Evolutionary conservation across 64 coral and sea anemone genomes (phyloP).

Genomic region (Acropora yongei): DNA sequence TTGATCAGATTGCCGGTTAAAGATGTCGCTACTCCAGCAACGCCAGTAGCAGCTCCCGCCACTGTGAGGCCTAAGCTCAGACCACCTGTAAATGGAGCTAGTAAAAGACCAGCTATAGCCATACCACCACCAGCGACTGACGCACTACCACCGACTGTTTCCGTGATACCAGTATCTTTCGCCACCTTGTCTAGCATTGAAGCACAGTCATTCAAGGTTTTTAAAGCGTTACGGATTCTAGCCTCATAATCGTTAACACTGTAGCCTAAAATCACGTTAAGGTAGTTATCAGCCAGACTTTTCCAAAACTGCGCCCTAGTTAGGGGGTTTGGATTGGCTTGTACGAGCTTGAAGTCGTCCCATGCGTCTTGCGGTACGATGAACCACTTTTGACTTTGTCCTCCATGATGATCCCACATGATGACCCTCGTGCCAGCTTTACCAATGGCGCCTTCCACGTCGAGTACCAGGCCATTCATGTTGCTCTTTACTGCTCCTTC

Average conservation of each 20-base stretch:
- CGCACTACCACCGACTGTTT: constrained; percentile 10
- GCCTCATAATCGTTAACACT: neutral
- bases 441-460: too few species aligned
- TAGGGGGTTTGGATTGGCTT: constrained; percentile 6
- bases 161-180: constrained; percentile 10
- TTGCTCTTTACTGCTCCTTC: neutral
- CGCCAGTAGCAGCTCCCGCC: neutral
- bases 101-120: neutral
- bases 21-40: too few species aligned
- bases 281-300: constrained; percentile 19
- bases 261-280: constrained; percentile 33
- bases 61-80: neutral
- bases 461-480: neutral
- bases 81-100: constrained; percentile 16
- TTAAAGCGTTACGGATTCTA: neutral
- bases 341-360: constrained; percentile 18
- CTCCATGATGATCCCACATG: neutral
- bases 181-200: neutral
- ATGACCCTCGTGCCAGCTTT: neutral
- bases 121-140: constrained; percentile 7
- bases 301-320: constrained; percentile 44
- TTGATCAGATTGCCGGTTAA: neutral
- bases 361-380: constrained; percentile 6
- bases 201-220: constrained; percentile 6
- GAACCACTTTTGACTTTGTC: neutral